Evolutionary conservation across 2,113 vertebrate species (phyloP), one percentile per base, ranked within the genome.

Genomic region (Cavia porcellus): DNA sequence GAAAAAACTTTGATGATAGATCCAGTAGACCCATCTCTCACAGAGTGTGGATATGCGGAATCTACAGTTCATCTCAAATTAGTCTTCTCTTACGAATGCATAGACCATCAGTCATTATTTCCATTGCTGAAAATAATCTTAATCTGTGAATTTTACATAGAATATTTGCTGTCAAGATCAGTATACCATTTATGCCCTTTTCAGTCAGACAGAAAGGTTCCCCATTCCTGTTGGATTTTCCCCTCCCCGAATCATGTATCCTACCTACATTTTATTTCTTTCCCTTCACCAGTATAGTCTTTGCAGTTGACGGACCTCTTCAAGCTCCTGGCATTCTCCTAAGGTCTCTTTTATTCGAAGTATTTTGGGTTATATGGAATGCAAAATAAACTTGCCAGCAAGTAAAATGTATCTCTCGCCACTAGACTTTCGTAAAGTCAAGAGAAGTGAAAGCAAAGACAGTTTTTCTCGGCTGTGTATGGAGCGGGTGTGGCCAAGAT

Each of bases 401-500:
- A 45, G 64, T 59, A 61, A 15, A 57, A 22, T 82, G 0, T 45
- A 28, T 61, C 79, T 88, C 35, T 62, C 24, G 81, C 38, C 72
- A n/a, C 1, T 5, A 30, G 94, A 72, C 72, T 72, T 24, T 50
- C 10, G 12, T 13, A 68, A 50, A 59, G 55, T 86, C 62, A 61
- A 72, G 50, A 72, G 47, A 82, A 79, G 25, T 80, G 8, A 74
- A 35, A 20, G 38, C 0, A 0, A 35, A 86, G 72, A 30, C 14
- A 4, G 55, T 17, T 25, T 57, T 70, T 50, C 68, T 28, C 35
- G 6, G 28, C 77, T 12, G 80, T 50, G 15, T 1, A 0, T 32
- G 30, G 5, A 15, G 28, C 1, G 2, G n/a, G 9, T 68, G 35
- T 28, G 68, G 35, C 52, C 3, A 0, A 12, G 14, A 8, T 47